Conservation (phyloP, 1,140 invertebrate genomes). For the Eriosoma lanigerum region DNA sequence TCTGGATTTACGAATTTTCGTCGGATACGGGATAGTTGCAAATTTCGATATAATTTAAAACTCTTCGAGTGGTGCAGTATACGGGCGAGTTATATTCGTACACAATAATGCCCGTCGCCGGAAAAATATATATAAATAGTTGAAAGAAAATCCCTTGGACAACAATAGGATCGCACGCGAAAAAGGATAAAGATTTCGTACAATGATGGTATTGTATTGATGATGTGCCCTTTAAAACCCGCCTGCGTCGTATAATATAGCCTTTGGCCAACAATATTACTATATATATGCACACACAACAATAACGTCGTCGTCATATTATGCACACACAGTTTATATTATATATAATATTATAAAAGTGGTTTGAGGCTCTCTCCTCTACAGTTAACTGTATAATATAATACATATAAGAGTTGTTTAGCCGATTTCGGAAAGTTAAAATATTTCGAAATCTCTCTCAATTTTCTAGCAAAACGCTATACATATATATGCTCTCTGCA, state of each 20-base stretch:
- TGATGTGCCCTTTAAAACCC: not conserved
- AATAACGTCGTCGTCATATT: conserved; percentile 13
- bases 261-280: too few species aligned
- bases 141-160: not conserved
- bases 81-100: too few species aligned
- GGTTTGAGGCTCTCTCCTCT: too few species aligned
- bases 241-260: too few species aligned
- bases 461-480: too few species aligned
- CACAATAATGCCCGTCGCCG: too few species aligned
- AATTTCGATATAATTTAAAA: conserved; percentile 7
- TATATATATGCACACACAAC: not conserved
- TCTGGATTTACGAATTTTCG: too few species aligned
- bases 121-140: not conserved
- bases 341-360: too few species aligned
- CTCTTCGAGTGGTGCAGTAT: not conserved
- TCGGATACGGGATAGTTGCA: conserved; percentile 5
- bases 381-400: not conserved
- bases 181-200: not conserved
- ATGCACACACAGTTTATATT: not conserved
- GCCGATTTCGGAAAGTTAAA: too few species aligned
- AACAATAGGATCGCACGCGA: not conserved
- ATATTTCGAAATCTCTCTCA: not conserved
- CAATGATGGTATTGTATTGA: not conserved
- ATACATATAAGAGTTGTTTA: not conserved
- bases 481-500: too few species aligned